Evolutionary conservation across 2,888 invertebrate genomes (phyloP), one percentile per base, ranked within the genome.

Genomic region (Daptonema setosum): DNA sequence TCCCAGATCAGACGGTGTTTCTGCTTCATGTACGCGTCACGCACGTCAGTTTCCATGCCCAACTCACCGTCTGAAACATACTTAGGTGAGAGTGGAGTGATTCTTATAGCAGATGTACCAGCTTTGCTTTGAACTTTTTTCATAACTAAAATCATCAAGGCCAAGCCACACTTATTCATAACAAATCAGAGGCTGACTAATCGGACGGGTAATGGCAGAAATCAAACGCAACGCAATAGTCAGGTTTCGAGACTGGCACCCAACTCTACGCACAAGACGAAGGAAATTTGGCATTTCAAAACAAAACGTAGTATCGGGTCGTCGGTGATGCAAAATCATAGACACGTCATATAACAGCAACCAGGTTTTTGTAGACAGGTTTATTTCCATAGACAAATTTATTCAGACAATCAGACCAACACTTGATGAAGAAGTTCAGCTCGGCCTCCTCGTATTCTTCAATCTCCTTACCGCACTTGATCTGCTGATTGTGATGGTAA

Each of bases 1-100:
- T 97, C 93, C 91, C 91, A 95, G 65, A 93, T 78, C 80, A 97
- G 77, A 62, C 97, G 83, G 76, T 99, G 95, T 72, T 97, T 95
- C 73, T 97, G 95, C 74, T 95, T 97, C 87, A 93, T 87, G 69
- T 81, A 90, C 0, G 83, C 83, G 58, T 78, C 77, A 64, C 78
- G 78, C 8, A 83, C 85, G 70, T 80, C 80, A 26, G 77, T 79
- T 65, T 79, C 79, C 0, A 76, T 79, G 50, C 90, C 87, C 59
- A 95, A 75, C 73, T 97, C 95, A 63, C 95, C 93, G 79, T 97
- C 72, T 73, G 64, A 22, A 67, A 45, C n/a, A 45, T n/a, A n/a
- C n/a, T n/a, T n/a, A n/a, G n/a, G n/a, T n/a, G n/a, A n/a, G n/a
- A n/a, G n/a, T n/a, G n/a, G n/a, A n/a, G n/a, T n/a, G n/a, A n/a